phyloP scores from a whole-genome alignment of 2,797 vertebrate species.

The Coendou prehensilis region DNA sequence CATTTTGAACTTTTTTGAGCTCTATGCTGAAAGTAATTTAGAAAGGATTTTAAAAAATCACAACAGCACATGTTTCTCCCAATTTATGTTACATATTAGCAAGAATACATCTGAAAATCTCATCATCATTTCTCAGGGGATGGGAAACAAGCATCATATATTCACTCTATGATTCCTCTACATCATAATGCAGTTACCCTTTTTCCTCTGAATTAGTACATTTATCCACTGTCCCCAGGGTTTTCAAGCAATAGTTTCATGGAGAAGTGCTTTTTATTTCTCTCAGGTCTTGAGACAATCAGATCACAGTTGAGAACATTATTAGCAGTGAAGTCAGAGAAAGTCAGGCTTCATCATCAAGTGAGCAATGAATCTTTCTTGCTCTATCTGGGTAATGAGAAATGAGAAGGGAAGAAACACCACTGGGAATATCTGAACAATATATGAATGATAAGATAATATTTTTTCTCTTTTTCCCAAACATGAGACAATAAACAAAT shows the following conservation, averaged over 20 bases:
- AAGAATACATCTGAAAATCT: slow-evolving; percentile 50
- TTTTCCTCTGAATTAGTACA: slow-evolving; percentile 25
- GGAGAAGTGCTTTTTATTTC: slow-evolving; percentile 57
- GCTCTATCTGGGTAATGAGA: slow-evolving; percentile 29
- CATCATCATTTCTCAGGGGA: slow-evolving; percentile 34
- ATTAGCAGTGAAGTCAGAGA: slow-evolving; percentile 52
- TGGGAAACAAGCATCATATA: slow-evolving; percentile 15
- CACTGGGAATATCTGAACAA: slow-evolving; percentile 11
- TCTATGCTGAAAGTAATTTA: slow-evolving; percentile 14
- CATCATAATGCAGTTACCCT: slow-evolving; percentile 16
- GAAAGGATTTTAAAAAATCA: not conserved
- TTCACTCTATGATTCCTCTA: slow-evolving; percentile 13
- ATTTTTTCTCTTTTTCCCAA: slow-evolving; percentile 17
- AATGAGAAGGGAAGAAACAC: slow-evolving; percentile 21
- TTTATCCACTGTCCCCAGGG: not conserved
- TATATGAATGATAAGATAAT: slow-evolving; percentile 34
- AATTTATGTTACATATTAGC: not conserved
- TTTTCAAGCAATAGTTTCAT: slow-evolving; percentile 35
- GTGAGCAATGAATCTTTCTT: slow-evolving; percentile 50
- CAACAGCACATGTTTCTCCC: not conserved
- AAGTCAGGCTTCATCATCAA: slow-evolving; percentile 53
- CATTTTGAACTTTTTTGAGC: not conserved
- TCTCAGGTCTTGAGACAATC: slow-evolving; percentile 46
- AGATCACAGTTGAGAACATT: slow-evolving; percentile 49
- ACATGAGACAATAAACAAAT: not conserved